A percentile compares a stretch with the other conserved stretches of the same genome.
phyloP scores from a whole-genome alignment of 2,113 vertebrate species.

The Sakesphorus luctuosus region DNA sequence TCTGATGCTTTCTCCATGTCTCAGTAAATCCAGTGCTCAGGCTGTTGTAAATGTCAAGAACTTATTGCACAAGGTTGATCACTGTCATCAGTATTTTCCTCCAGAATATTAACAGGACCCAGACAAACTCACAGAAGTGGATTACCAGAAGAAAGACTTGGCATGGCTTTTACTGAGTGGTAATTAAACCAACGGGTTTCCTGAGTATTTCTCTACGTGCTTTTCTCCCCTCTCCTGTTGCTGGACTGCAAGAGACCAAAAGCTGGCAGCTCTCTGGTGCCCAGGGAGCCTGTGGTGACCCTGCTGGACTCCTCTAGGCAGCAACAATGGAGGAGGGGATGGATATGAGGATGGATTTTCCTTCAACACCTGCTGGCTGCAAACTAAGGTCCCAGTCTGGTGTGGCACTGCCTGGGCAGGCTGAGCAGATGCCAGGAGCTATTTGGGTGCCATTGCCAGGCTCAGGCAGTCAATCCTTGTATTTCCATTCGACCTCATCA shows the following conservation, averaged over 20 bases:
- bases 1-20: not conserved
- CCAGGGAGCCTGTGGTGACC: not conserved
- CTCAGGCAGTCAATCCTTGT: not conserved
- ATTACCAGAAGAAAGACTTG: slow-evolving; percentile 61
- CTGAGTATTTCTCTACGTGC: slow-evolving; percentile 69
- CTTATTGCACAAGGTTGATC: slow-evolving; percentile 64
- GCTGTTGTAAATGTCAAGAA: slow-evolving; percentile 56
- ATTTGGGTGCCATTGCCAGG: not conserved
- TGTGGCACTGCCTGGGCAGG: not conserved
- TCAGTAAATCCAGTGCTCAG: slow-evolving; percentile 36
- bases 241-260: not conserved
- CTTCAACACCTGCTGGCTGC: not conserved
- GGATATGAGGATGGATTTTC: slow-evolving; percentile 8
- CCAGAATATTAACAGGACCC: slow-evolving; percentile 48
- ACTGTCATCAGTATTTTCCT: slow-evolving; percentile 67
- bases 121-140: slow-evolving; percentile 59
- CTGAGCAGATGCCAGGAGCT: not conserved
- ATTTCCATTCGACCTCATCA: not conserved
- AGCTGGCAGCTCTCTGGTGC: not conserved
- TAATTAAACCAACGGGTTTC: slow-evolving; percentile 70
- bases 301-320: not conserved
- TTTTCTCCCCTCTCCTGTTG: slow-evolving; percentile 32
- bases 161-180: slow-evolving; percentile 68
- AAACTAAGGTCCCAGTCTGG: not conserved
- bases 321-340: not conserved